A percentile compares a stretch with the other conserved stretches of the same genome.
phyloP scores from a whole-genome alignment of 2,113 vertebrate species.

The Prinia subflava region DNA sequence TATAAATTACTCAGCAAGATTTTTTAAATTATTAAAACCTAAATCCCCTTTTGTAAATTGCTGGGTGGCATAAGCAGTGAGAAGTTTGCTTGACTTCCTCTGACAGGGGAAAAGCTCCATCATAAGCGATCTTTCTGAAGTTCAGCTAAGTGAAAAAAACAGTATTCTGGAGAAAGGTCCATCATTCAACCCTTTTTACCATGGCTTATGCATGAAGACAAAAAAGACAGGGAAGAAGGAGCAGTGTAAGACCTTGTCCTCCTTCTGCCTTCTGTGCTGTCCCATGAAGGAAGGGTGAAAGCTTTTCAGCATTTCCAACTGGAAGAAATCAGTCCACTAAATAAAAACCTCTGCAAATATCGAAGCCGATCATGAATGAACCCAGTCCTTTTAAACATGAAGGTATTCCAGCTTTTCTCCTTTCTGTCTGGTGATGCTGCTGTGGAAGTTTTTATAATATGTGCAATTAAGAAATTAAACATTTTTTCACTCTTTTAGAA shows the following conservation, averaged over 20 bases:
- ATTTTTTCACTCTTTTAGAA: background rate
- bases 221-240: background rate
- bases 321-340: background rate
- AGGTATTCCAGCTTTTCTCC: background rate
- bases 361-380: rapidly evolving
- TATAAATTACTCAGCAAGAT: background rate
- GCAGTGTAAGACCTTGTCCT: background rate
- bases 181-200: background rate
- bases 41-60: background rate
- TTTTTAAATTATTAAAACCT: background rate
- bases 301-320: rapidly evolving
- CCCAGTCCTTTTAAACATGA: background rate
- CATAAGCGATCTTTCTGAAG: background rate
- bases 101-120: background rate
- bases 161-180: background rate
- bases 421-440: background rate
- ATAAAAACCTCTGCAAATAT: background rate
- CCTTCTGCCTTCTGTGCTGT: background rate
- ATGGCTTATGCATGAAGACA: rapidly evolving
- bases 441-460: background rate
- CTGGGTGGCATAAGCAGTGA: background rate
- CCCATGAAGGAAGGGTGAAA: background rate
- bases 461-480: background rate
- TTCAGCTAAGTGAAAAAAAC: background rate
- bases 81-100: background rate